These are phyloP conservation scores for Chlorodrepanis virens DNA, from an alignment of 2,113 vertebrate genomes.

Conservation along the genomic window DNA sequence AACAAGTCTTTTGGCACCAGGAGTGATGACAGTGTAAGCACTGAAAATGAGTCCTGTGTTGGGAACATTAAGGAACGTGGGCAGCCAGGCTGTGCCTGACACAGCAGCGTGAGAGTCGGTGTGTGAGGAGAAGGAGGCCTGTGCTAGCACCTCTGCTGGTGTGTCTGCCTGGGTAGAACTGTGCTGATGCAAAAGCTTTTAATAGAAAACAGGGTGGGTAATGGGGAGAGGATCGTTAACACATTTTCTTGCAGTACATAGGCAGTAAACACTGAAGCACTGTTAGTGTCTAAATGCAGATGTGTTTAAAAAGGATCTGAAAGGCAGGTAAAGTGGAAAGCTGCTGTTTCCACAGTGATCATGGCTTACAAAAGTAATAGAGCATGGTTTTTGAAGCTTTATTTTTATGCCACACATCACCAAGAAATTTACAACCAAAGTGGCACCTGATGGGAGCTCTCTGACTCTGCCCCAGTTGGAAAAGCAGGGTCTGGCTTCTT, in stretches of 20 bases:
- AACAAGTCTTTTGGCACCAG: background rate
- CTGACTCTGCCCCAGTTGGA: background rate
- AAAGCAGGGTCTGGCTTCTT: background rate
- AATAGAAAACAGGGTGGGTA: background rate
- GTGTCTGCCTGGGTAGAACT: background rate
- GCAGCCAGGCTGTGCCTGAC: background rate
- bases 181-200: background rate
- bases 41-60: background rate
- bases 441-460: background rate
- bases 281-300: background rate
- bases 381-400: background rate
- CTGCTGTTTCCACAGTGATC: background rate
- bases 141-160: background rate
- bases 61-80: background rate
- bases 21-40: background rate
- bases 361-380: background rate
- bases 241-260: background rate
- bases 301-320: background rate
- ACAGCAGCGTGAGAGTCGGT: background rate
- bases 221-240: background rate
- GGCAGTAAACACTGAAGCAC: background rate
- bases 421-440: background rate
- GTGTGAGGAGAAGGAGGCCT: background rate
- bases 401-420: background rate
- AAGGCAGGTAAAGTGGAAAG: background rate